These are phyloP conservation scores for Nemapogon koenigi DNA, from an alignment of 2,888 invertebrate genomes.

Conservation along the genomic window DNA sequence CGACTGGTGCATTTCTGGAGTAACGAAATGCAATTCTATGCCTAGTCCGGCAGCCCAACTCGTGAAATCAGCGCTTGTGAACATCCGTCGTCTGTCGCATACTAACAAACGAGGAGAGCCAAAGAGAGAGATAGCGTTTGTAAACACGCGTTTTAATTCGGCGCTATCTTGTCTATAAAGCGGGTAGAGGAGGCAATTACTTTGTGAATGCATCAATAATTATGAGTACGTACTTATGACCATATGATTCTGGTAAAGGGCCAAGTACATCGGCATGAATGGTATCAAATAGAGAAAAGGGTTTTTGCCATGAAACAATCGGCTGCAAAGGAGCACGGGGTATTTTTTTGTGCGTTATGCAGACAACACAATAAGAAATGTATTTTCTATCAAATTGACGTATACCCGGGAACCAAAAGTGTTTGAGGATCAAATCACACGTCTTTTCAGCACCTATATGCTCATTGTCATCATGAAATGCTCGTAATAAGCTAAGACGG, in stretches of 20 bases:
- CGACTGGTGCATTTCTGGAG: no score
- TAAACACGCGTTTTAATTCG: conserved; percentile 15
- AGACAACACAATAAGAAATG: conserved; percentile 16
- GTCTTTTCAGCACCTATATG: conserved; percentile 17
- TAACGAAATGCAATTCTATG: conserved; percentile 17
- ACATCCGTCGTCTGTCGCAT: conserved; percentile 20
- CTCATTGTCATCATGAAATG: conserved; percentile 21
- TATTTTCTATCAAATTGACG: conserved; percentile 17
- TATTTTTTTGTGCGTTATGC: conserved; percentile 15
- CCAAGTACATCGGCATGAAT: conserved; percentile 17
- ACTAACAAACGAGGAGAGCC: conserved; percentile 18
- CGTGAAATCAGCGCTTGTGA: conserved; percentile 15
- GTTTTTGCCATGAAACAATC: conserved; percentile 19
- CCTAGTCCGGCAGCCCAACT: conserved; percentile 14
- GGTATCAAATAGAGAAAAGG: conserved; percentile 17
- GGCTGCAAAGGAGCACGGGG: conserved; percentile 12
- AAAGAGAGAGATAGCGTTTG: conserved; percentile 16
- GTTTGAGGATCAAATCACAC: conserved; percentile 14
- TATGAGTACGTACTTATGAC: conserved; percentile 15
- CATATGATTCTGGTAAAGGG: conserved; percentile 16
- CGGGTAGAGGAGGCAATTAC: conserved; percentile 18
- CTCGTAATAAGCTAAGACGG: conserved; percentile 19
- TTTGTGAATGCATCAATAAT: conserved; percentile 19
- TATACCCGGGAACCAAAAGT: conserved; percentile 20
- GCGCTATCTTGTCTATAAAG: conserved; percentile 18